These are phyloP conservation scores for Drosophila melanica DNA, from an alignment of 1,140 invertebrate species.

Conservation along the genomic window DNA sequence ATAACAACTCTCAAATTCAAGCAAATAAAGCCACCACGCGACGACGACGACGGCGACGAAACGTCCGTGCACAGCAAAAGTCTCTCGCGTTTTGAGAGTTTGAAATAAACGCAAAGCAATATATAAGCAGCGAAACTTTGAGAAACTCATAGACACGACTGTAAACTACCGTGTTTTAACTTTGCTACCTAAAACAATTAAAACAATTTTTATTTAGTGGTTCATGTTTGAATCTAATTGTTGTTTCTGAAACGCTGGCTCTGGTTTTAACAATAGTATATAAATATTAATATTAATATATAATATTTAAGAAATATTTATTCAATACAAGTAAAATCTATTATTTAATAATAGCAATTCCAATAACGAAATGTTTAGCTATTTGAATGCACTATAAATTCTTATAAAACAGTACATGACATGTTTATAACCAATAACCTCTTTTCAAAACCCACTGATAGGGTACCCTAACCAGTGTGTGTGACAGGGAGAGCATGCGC, in stretches of 20 bases:
- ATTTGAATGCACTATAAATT: no score
- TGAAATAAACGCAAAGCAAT: constrained; percentile 24
- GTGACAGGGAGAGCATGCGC: constrained; percentile 40
- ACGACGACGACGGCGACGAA: constrained; percentile 33
- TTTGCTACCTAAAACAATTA: not conserved
- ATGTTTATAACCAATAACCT: not conserved
- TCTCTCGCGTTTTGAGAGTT: constrained; percentile 46
- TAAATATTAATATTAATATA: no score
- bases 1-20: constrained; percentile 46
- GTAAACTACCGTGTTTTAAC: constrained; percentile 17
- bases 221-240: no score
- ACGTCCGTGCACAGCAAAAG: constrained; percentile 50
- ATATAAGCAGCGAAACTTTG: not conserved
- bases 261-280: no score
- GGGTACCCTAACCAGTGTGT: constrained; percentile 8
- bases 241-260: no score
- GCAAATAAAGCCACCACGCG: constrained; percentile 37
- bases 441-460: not conserved
- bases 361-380: no score
- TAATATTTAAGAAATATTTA: no score
- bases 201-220: no score
- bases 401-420: no score
- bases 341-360: no score
- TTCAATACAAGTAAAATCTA: no score
- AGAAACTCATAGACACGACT: not conserved